These are phyloP conservation scores for Mastomys coucha DNA, from an alignment of 2,113 vertebrate species.

Conservation along the genomic window DNA sequence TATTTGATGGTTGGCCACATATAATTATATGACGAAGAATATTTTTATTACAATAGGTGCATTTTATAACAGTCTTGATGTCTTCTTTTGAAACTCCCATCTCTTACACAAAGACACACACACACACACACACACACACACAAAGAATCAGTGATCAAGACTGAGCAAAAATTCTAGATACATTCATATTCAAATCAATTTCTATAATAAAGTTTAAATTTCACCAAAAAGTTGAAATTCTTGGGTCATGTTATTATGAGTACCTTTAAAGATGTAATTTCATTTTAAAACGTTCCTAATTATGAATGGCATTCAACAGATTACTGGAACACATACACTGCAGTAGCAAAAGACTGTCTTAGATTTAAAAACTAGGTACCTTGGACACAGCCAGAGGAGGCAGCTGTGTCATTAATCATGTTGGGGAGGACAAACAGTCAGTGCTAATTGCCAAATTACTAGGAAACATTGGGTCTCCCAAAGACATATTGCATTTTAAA, in stretches of 20 bases:
- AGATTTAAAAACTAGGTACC: background rate
- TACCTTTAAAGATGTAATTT: conserved; percentile 45
- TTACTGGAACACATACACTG: background rate
- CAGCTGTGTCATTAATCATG: conserved; percentile 30
- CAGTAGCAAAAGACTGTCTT: conserved; percentile 42
- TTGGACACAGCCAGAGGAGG: conserved; percentile 43
- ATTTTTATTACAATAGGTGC: background rate
- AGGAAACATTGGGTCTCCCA: background rate
- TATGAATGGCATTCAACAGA: conserved; percentile 53
- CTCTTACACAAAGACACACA: background rate
- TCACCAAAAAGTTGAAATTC: conserved; percentile 43
- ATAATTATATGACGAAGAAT: background rate
- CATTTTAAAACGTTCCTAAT: conserved; percentile 53
- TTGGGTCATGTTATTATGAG: background rate
- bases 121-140: background rate
- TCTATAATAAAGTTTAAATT: conserved; percentile 61
- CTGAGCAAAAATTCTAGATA: conserved; percentile 5
- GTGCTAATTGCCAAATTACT: conserved; percentile 46
- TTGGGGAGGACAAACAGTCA: conserved; percentile 11
- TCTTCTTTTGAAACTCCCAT: background rate
- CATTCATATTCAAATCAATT: background rate
- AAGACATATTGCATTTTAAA: conserved; percentile 41
- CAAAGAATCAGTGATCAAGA: conserved; percentile 46
- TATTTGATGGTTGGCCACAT: background rate
- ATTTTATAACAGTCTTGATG: background rate